phyloP scores from a whole-genome alignment of 1,140 invertebrate species.

The Drosophila grimshawi region DNA sequence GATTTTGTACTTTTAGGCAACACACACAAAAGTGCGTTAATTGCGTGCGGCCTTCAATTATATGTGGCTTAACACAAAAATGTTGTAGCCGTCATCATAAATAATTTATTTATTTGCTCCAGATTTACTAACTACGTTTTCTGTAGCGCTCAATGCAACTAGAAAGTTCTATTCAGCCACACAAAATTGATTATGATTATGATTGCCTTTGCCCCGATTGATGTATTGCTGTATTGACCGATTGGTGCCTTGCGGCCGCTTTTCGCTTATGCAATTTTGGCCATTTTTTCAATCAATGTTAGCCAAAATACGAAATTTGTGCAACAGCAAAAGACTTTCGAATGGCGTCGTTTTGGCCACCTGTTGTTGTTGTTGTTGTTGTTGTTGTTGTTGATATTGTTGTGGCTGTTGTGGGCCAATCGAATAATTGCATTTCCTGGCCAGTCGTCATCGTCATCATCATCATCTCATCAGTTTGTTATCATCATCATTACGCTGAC shows the following conservation, averaged over 20 bases:
- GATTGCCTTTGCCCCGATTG: slow-evolving; percentile 26
- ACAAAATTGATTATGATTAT: slow-evolving; percentile 43
- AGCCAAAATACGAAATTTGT: neutral
- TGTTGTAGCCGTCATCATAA: slow-evolving; percentile 34
- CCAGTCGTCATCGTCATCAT: slow-evolving; percentile 39
- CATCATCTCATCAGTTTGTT: slow-evolving; percentile 32
- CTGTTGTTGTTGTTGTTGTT: slow-evolving; percentile 4
- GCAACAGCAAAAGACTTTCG: slow-evolving; percentile 58
- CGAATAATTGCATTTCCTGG: slow-evolving; percentile 80
- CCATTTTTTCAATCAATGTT: slow-evolving; percentile 31
- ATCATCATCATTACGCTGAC: slow-evolving; percentile 52
- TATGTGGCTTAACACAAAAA: slow-evolving; percentile 2
- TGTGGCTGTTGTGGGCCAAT: slow-evolving; percentile 65
- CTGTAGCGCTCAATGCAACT: slow-evolving; percentile 3
- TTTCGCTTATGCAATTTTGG: slow-evolving; percentile 40
- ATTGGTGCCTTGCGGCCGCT: slow-evolving; percentile 43
- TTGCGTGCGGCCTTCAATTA: slow-evolving; percentile 53
- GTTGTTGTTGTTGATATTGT: too few species aligned
- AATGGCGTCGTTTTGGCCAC: slow-evolving; percentile 47
- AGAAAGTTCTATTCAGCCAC: slow-evolving; percentile 53
- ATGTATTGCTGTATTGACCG: slow-evolving; percentile 32
- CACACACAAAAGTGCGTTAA: slow-evolving; percentile 27
- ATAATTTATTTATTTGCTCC: slow-evolving; percentile 54
- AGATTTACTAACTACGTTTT: slow-evolving; percentile 32
- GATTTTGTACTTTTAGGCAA: neutral